These are phyloP conservation scores for Drosophila stalkeri DNA, from an alignment of 2,888 invertebrate species.

Conservation along the genomic window DNA sequence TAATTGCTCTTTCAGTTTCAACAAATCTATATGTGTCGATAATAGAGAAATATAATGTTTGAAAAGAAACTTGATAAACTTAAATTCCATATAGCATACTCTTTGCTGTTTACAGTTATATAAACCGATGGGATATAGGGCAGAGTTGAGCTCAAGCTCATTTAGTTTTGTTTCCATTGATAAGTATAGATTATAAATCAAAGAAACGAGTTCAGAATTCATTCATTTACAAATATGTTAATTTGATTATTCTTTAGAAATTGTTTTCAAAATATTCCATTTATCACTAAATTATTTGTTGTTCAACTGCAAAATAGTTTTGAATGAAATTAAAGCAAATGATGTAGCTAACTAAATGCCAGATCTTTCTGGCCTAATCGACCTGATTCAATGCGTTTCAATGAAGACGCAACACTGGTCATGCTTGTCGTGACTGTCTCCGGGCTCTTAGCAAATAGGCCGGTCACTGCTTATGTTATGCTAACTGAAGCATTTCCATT, in stretches of 20 bases:
- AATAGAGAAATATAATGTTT: too few species aligned
- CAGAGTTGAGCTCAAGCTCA: neutral
- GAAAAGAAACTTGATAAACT: neutral
- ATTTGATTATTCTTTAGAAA: neutral
- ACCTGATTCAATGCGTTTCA: neutral
- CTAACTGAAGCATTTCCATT: conserved; percentile 69
- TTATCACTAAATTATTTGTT: neutral
- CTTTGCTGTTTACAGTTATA: neutral
- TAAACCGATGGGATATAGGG: neutral
- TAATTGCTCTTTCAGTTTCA: too few species aligned
- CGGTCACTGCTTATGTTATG: conserved; percentile 33
- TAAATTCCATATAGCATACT: neutral
- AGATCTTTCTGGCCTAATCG: neutral
- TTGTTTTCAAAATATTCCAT: neutral
- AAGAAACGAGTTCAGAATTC: neutral
- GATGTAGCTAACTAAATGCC: neutral
- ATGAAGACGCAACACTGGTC: conserved; percentile 13
- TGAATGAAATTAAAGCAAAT: neutral
- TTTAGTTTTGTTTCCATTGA: neutral
- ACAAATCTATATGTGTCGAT: too few species aligned
- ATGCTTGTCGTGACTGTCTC: conserved; percentile 13
- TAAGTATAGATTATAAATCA: neutral
- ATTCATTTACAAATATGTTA: neutral
- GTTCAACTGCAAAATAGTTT: neutral
- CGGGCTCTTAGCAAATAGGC: conserved; percentile 20